A percentile compares a stretch with the other conserved stretches of the same genome.
phyloP scores from a whole-genome alignment of 2,888 invertebrate genomes.

The Cheilosia vernalis region DNA sequence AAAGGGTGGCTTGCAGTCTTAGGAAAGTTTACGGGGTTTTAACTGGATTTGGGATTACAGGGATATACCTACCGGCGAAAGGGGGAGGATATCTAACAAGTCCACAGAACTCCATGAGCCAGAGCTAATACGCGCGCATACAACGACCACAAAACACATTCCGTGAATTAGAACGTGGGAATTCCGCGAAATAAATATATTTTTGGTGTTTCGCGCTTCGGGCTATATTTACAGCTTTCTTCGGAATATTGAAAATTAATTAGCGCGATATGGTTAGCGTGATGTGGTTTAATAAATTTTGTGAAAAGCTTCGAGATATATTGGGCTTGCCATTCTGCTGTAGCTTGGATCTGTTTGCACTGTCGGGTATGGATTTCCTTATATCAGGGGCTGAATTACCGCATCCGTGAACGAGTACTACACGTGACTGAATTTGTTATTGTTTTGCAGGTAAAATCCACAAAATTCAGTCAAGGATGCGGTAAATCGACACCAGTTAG shows the following conservation, averaged over 20 bases:
- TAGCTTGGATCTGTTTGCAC: too few species aligned
- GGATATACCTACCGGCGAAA: not conserved
- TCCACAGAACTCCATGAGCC: not conserved
- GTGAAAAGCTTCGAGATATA: not conserved
- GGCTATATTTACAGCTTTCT: not conserved
- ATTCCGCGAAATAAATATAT: not conserved
- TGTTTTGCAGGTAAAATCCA: too few species aligned
- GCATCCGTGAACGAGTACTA: too few species aligned
- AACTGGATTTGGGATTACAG: not conserved
- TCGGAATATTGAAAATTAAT: constrained; percentile 5
- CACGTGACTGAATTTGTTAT: too few species aligned
- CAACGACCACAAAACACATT: not conserved
- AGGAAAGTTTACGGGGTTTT: too few species aligned
- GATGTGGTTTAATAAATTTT: not conserved
- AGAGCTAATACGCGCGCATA: not conserved
- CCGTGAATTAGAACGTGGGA: not conserved
- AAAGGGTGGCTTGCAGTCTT: too few species aligned
- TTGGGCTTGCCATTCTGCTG: not conserved
- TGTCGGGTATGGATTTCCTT: too few species aligned
- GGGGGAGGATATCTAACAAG: not conserved
- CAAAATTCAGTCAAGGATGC: too few species aligned
- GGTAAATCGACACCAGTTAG: too few species aligned
- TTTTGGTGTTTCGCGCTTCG: not conserved
- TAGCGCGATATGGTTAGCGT: not conserved
- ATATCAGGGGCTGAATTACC: too few species aligned